A percentile compares a stretch with the other conserved stretches of the same genome.
These are phyloP conservation scores for Eupithecia insigniata DNA, from an alignment of 2,888 invertebrate species.

Conservation along the genomic window DNA sequence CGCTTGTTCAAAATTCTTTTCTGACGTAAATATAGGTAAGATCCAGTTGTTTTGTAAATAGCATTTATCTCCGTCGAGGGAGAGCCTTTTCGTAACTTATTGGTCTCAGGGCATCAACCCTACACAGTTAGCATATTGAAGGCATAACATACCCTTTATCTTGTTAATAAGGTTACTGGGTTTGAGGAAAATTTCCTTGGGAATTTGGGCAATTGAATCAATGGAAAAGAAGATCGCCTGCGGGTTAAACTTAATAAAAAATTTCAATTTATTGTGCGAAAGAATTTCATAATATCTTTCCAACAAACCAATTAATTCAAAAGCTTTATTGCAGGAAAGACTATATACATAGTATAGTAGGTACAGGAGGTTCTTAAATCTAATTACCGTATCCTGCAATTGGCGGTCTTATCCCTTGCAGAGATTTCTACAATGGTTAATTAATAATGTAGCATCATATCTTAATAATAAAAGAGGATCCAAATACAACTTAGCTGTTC, in stretches of 20 bases:
- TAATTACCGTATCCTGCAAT: no score
- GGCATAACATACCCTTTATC: conserved; percentile 40
- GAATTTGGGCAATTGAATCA: conserved; percentile 24
- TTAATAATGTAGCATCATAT: background rate
- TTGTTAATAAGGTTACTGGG: conserved; percentile 34
- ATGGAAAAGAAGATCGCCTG: conserved; percentile 9
- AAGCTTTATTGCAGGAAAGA: no score
- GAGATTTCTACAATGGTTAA: no score
- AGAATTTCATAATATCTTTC: background rate
- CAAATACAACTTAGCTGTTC: background rate
- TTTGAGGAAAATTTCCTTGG: conserved; percentile 22
- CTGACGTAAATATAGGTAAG: conserved; percentile 34
- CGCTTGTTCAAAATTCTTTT: conserved; percentile 39
- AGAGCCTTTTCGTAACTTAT: conserved; percentile 43
- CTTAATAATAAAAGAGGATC: background rate
- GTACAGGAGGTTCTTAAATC: no score
- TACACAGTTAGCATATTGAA: conserved; percentile 42
- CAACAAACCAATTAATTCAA: no score
- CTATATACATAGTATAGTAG: no score
- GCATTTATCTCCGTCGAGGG: conserved; percentile 38
- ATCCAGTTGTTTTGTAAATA: conserved; percentile 43
- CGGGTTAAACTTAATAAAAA: background rate
- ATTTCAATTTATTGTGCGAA: background rate
- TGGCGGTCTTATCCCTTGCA: no score
- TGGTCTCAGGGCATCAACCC: conserved; percentile 40